A percentile compares a stretch with the other conserved stretches of the same genome.
Evolutionary conservation across 2,888 invertebrate species (phyloP).

Genomic region (Brachynemurus nebulosus): DNA sequence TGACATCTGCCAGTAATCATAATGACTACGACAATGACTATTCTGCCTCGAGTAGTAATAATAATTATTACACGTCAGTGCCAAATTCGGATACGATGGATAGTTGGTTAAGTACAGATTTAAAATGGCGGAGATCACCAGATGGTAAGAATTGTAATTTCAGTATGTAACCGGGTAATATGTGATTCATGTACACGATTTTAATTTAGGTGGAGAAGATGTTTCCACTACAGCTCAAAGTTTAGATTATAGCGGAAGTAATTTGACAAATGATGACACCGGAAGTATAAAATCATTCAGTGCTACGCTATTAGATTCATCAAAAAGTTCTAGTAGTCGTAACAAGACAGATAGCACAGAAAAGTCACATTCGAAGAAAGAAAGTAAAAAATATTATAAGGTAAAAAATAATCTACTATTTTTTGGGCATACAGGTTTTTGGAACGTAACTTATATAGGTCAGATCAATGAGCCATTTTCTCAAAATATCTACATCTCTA

Average conservation of each 20-base stretch:
- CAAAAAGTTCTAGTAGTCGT: conserved; percentile 39
- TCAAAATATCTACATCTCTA: too few species aligned
- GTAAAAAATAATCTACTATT: conserved; percentile 12
- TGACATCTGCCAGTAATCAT: conserved; percentile 23
- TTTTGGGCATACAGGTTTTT: neutral
- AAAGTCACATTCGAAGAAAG: conserved; percentile 25
- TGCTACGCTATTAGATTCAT: conserved; percentile 38
- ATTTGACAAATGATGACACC: conserved; percentile 34
- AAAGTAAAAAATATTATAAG: conserved; percentile 26
- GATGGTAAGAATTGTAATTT: conserved; percentile 39
- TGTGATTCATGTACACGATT: too few species aligned
- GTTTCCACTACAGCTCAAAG: conserved; percentile 32
- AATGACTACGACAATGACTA: conserved; percentile 20
- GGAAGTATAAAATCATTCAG: conserved; percentile 40
- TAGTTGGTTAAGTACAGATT: conserved; percentile 49
- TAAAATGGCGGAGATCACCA: conserved; percentile 57
- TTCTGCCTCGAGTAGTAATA: conserved; percentile 22
- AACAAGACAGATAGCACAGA: conserved; percentile 37
- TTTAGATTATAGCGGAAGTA: conserved; percentile 36
- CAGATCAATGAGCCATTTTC: too few species aligned
- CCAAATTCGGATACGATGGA: conserved; percentile 34
- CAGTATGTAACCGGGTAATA: too few species aligned
- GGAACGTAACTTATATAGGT: too few species aligned
- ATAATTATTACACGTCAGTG: conserved; percentile 20
- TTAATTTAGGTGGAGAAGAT: conserved; percentile 31